Base-by-base conservation (phyloP, 2,113 vertebrate genomes). In the Polypterus bichir region DNA sequence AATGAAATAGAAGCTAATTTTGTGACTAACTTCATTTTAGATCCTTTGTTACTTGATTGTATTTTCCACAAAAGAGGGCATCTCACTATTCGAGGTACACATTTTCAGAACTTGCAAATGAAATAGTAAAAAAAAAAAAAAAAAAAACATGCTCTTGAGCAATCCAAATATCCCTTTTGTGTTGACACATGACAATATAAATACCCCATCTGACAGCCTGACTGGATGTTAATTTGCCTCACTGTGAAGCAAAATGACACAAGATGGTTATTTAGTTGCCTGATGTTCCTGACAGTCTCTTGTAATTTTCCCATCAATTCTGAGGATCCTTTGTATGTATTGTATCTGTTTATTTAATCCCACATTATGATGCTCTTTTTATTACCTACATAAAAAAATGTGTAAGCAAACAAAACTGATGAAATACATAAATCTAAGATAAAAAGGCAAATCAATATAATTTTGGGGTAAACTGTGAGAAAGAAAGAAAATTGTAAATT, bases 171-270 rank as follows among this genome's bases (percentile, higher is more conserved):
- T 65, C 68, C 27, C 69, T 74, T 72, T 74, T 70, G 66, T 62
- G 64, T 60, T 65, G 68, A 72, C 75, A 70, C 58, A 53, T 79
- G 75, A 79, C 72, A 75, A 69, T 70, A 71, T 77, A 80, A 83
- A 75, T 73, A 77, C 73, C 72, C 75, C 46, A 64, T 64, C 53
- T 78, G 69, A 78, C 70, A 67, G 70, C 65, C 59, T 55, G 66
- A 71, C 59, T 71, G 68, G 69, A 44, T 69, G 61, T 68, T 44
- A 56, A 47, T 54, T 44, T 62, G 62, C 63, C n/a, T 27, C 27
- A 27, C 27, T 9, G 51, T 53, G 66, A 66, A 74, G 70, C 73
- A 65, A 66, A 58, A 64, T 77, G 75, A 76, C 72, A 72, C 59
- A 48, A 64, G 68, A 48, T 46, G 73, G 66, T 64, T 61, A 76